phyloP scores from a whole-genome alignment of 2,113 vertebrate species.

The Theristicus caerulescens region DNA sequence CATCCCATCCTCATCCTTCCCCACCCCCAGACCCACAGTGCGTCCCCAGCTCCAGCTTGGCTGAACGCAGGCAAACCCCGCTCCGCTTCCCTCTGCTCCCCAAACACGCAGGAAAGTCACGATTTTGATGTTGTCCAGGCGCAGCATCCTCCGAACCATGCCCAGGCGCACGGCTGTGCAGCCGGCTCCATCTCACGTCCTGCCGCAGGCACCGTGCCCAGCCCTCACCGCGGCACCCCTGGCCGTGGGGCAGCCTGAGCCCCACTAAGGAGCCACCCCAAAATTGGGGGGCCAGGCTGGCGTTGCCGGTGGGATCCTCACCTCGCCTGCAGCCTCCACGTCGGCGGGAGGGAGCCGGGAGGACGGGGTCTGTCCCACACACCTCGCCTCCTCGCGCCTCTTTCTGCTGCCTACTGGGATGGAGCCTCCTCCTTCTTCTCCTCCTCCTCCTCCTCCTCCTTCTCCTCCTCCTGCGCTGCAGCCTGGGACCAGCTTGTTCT shows the following conservation, averaged over 20 bases:
- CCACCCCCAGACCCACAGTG: not conserved
- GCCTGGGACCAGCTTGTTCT: constrained; percentile 86
- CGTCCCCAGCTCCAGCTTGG: fast-evolving
- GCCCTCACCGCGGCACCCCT: not conserved
- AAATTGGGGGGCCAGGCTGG: not conserved
- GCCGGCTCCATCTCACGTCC: not conserved
- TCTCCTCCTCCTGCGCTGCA: constrained; percentile 57
- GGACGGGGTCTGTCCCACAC: not conserved
- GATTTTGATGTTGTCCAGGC: fast-evolving
- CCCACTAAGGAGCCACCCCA: not conserved
- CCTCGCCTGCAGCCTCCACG: not conserved
- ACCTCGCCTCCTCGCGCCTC: not conserved
- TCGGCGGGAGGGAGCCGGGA: not conserved
- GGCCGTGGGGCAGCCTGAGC: not conserved
- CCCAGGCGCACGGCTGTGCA: not conserved
- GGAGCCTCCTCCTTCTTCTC: not conserved
- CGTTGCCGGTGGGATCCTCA: not conserved
- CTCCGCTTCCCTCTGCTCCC: not conserved
- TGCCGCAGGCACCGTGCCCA: not conserved
- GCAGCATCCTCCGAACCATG: fast-evolving
- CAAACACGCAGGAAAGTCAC: fast-evolving
- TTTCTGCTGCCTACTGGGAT: not conserved
- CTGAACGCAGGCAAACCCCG: fast-evolving
- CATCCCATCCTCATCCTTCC: not conserved
- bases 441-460: not conserved